Conservation (phyloP, 2,797 vertebrate species). For the Microctenopoma lineatum region DNA sequence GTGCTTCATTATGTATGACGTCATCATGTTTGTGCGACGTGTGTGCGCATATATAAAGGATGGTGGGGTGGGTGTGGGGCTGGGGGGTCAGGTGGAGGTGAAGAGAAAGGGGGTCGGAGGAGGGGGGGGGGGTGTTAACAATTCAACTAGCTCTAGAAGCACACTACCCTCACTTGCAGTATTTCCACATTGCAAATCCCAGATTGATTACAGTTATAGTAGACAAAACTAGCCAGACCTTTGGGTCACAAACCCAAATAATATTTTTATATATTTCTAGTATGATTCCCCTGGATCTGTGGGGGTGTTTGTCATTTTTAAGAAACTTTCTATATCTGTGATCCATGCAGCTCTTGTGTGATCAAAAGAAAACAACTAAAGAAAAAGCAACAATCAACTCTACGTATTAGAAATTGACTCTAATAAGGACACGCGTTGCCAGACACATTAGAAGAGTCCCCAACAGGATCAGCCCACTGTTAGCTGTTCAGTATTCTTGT, state of each 20-base stretch:
- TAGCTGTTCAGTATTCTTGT: slow-evolving; percentile 49
- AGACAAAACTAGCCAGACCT: slow-evolving; percentile 74
- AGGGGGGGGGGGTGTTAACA: slow-evolving; percentile 55
- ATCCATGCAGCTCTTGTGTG: slow-evolving; percentile 77
- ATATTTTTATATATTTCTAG: slow-evolving; percentile 66
- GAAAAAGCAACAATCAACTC: slow-evolving; percentile 21
- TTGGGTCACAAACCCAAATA: slow-evolving; percentile 71
- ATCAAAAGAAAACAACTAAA: slow-evolving; percentile 30
- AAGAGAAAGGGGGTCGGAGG: slow-evolving; percentile 42
- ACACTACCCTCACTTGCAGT: slow-evolving; percentile 79
- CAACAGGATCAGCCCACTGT: slow-evolving; percentile 38
- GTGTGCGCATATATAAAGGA: slow-evolving; percentile 40
- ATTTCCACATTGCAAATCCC: slow-evolving; percentile 75
- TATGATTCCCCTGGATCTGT: slow-evolving; percentile 62
- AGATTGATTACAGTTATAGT: slow-evolving; percentile 81
- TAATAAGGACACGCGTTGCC: slow-evolving; percentile 45
- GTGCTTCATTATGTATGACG: slow-evolving; percentile 34
- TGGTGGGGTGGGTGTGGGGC: slow-evolving; percentile 25
- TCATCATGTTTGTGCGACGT: slow-evolving; percentile 29
- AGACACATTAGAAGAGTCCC: slow-evolving; percentile 56
- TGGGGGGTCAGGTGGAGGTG: slow-evolving; percentile 1
- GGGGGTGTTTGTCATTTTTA: slow-evolving; percentile 59
- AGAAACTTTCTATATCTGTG: slow-evolving; percentile 71
- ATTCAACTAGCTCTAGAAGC: slow-evolving; percentile 82
- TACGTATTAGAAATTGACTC: slow-evolving; percentile 51